Evolutionary conservation across 2,797 vertebrate species (phyloP), one percentile per base, ranked within the genome.

Genomic region (Halcyon badia): DNA sequence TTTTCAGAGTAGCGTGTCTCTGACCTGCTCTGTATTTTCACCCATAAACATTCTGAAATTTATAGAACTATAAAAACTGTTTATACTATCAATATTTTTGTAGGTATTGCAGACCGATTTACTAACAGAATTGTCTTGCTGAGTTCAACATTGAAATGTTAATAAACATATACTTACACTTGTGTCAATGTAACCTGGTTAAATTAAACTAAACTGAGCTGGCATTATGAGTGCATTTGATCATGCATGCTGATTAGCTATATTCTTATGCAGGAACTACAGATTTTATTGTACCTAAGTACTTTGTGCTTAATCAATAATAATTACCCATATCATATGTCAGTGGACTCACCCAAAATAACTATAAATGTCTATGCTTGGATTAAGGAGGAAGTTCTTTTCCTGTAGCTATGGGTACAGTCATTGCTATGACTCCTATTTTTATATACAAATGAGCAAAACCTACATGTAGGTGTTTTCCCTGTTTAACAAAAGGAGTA

Each of bases 361-460:
- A 54, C 75, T 92, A 42, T 64, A 85, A 94, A 87, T 92, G 76
- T 51, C 86, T 76, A 6, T 77, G 71, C 41, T 84, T 85, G 75
- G 68, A 58, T 77, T 94, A 88, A 73, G 52, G 78, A 94, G 70
- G 91, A 94, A 95, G 75, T 93, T 94, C 33, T 94, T 90, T 92
- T 87, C 71, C 71, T 69, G 88, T 88, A 93, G 79, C 78, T 90
- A 83, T 78, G 88, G 75, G 93, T 92, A 83, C 95, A 92, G 65
- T 87, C 71, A 80, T 84, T 90, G 86, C 88, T 91, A 75, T 75
- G 60, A 65, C 57, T 96, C 75, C 83, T 85, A 70, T 93, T 95
- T 97, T 96, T 92, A 90, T 93, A 94, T 73, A 65, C 88, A 95
- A 94, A 84, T 83, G 91, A 92, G 81, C 39, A 83, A 82, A 96